Base-by-base conservation (phyloP, 2,113 vertebrate genomes). In the Heterotis niloticus region DNA sequence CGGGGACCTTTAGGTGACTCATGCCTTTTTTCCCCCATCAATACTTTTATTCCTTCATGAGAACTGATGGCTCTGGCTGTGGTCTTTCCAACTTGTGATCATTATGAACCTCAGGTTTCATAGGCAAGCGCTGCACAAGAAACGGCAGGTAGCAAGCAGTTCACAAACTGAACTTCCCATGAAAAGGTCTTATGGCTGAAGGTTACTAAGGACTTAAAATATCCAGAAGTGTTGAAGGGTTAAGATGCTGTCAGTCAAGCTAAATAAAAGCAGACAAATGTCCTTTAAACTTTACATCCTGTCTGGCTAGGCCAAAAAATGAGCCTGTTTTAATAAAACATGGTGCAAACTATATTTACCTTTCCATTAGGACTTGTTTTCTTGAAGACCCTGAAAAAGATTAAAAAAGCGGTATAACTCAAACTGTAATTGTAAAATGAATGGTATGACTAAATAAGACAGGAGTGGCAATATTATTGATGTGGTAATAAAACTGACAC, bases 281-380 rank as follows among this genome's bases (percentile, higher is more conserved):
- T 7, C 20, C 13, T 5, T 62, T 62, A 20, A 62, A 44, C 7
- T 44, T 7, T 44, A 4, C 34, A 44, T 44, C 3, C 34, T 44
- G 34, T 44, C 7, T 44, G 34, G 7, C 7, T 7, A 44, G 34
- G 34, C 3, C 34, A 44, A 44, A n/a, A n/a, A 44, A 44, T 44
- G 7, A 44, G 34, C 2, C 7, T 2, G 34, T 44, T 4, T 7
- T 69, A 14, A 24, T 67, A 17, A 80, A n/a, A 73, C 59, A 52
- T 18, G 20, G 64, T 34, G 23, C 1, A 7, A 60, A 57, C 18
- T 72, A 60, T 72, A 59, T 52, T 88, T 82, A 93, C 92, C 89
- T 92, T 93, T 83, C 91, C 92, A 86, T 96, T 96, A 0, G 95
- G 95, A 85, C 95, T 96, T 20, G 95, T 94, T 80, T 96, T 96